Evolutionary conservation across 2,113 vertebrate genomes (phyloP).

Genomic region (Platysteira castanea): DNA sequence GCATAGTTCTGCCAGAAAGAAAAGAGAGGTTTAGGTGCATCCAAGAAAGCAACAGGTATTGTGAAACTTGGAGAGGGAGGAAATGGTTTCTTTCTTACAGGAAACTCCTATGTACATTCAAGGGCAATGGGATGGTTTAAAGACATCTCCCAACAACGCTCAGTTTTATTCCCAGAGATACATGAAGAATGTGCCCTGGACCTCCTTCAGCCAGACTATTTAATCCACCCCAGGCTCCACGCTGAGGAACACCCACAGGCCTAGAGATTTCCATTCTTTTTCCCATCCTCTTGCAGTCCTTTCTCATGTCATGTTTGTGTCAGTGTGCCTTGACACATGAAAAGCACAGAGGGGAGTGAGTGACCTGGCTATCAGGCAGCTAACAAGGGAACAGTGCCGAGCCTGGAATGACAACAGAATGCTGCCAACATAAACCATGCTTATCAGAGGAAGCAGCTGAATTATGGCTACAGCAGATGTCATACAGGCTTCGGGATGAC

Average conservation of each 20-base stretch:
- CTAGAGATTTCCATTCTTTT: background rate
- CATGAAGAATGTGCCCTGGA: background rate
- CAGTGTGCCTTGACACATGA: background rate
- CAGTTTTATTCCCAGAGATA: background rate
- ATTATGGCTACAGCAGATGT: conserved; percentile 45
- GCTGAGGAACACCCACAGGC: background rate
- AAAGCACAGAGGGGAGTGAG: background rate
- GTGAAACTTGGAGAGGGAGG: background rate
- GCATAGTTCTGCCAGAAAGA: conserved; percentile 60
- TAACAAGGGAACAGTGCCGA: background rate
- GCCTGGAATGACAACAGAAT: conserved; percentile 11
- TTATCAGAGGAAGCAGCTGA: conserved; percentile 65
- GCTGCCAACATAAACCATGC: conserved; percentile 30
- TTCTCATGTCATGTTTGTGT: background rate
- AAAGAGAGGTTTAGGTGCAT: conserved; percentile 1
- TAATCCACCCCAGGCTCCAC: background rate
- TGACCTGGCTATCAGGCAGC: conserved; percentile 27
- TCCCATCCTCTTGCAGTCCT: background rate
- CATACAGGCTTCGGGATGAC: background rate
- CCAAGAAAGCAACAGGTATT: background rate
- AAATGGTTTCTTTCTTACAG: background rate
- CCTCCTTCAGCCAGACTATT: background rate
- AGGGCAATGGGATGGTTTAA: background rate
- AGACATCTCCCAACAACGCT: background rate
- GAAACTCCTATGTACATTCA: background rate